Evolutionary conservation across 1,140 invertebrate genomes (phyloP).

Genomic region (Phthorimaea operculella): DNA sequence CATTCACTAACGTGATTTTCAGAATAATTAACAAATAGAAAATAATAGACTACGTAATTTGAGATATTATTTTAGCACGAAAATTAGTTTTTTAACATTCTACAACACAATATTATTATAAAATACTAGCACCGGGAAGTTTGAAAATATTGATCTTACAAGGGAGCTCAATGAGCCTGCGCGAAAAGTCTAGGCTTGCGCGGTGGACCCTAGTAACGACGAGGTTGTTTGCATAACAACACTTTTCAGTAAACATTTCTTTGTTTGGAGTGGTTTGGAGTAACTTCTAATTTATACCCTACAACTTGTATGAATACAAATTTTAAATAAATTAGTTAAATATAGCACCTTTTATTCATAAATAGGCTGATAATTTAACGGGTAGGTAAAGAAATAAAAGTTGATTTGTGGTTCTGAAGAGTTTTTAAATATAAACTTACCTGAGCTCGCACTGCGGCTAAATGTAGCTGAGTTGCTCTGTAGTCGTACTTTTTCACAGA

Average conservation of each 20-base stretch:
- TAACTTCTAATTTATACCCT: not conserved
- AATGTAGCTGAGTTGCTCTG: slow-evolving; percentile 88
- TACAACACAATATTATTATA: too few species aligned
- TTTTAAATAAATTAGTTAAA: too few species aligned
- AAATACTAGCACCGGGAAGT: slow-evolving; percentile 32
- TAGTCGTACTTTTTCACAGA: slow-evolving; percentile 94
- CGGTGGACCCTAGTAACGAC: slow-evolving; percentile 14
- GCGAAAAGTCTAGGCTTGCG: slow-evolving; percentile 27
- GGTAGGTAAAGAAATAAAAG: not conserved
- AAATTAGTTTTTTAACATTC: too few species aligned
- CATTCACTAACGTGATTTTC: too few species aligned
- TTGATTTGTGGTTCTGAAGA: not conserved
- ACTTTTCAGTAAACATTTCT: slow-evolving; percentile 1
- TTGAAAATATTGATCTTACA: slow-evolving; percentile 47
- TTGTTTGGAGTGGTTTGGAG: not conserved
- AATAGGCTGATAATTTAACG: not conserved
- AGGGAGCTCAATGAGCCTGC: slow-evolving; percentile 30
- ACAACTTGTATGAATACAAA: too few species aligned
- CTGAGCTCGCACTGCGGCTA: slow-evolving; percentile 89
- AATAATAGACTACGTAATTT: too few species aligned
- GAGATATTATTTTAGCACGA: too few species aligned
- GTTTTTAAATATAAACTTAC: slow-evolving; percentile 72
- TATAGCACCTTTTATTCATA: too few species aligned
- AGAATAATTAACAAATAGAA: too few species aligned
- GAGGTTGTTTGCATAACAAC: not conserved